Evolutionary conservation across 2,888 invertebrate species (phyloP).

Genomic region (Lasioglossum vierecki): DNA sequence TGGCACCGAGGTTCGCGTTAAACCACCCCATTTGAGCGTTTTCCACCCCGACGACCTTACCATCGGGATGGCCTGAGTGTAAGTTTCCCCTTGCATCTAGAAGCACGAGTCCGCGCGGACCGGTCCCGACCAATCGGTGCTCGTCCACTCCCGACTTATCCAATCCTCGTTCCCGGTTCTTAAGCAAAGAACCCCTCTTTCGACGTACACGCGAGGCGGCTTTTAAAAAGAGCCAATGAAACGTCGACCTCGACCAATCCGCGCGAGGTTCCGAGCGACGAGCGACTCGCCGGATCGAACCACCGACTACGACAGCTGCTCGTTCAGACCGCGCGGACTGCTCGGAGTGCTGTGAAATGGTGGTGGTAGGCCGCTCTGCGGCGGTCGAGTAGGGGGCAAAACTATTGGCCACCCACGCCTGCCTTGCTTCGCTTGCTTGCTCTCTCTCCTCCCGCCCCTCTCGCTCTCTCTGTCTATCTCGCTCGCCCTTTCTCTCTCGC

Average conservation of each 20-base stretch:
- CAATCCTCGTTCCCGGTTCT: constrained; percentile 71
- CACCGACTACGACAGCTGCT: constrained; percentile 43
- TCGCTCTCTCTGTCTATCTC: constrained; percentile 37
- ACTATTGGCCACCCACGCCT: constrained; percentile 83
- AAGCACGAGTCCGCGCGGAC: constrained; percentile 71
- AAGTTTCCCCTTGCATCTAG: constrained; percentile 57
- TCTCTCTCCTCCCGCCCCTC: constrained; percentile 36
- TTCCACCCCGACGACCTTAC: constrained; percentile 84
- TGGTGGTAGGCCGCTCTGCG: constrained; percentile 71
- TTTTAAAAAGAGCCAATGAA: constrained; percentile 78
- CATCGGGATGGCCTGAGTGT: constrained; percentile 67
- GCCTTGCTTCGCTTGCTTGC: constrained; percentile 48
- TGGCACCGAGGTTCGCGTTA: constrained; percentile 83
- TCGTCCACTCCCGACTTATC: constrained; percentile 65
- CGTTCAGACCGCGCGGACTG: constrained; percentile 78
- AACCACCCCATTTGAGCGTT: constrained; percentile 84
- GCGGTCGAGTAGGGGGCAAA: constrained; percentile 78
- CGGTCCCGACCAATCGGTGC: constrained; percentile 66
- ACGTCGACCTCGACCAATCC: constrained; percentile 67
- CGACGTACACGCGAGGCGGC: constrained; percentile 61
- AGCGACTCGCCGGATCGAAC: constrained; percentile 12
- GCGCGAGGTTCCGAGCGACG: constrained; percentile 19
- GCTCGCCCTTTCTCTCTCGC: constrained; percentile 29
- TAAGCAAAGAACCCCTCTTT: constrained; percentile 74
- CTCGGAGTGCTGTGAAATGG: constrained; percentile 59